These are phyloP conservation scores for Anguilla rostrata DNA, from an alignment of 2,113 vertebrate species.

Conservation along the genomic window DNA sequence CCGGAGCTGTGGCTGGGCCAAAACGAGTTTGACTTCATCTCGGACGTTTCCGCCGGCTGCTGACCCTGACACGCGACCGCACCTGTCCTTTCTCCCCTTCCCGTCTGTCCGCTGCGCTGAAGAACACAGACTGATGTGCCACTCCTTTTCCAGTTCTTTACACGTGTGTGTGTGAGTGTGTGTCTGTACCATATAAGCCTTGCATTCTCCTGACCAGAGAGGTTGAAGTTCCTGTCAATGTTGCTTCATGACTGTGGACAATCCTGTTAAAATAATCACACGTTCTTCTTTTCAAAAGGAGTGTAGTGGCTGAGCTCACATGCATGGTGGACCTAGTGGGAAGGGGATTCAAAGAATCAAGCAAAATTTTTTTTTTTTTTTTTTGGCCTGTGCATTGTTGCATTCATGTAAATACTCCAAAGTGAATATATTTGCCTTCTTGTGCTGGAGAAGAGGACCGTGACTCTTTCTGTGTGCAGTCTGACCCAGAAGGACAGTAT, in stretches of 20 bases:
- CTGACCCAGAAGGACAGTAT: background rate
- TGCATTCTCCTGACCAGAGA: background rate
- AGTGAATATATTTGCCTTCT: background rate
- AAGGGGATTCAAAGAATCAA: background rate
- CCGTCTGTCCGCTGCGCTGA: background rate
- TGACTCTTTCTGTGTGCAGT: background rate
- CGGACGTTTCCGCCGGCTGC: slow-evolving; percentile 67
- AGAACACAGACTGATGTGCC: slow-evolving; percentile 6
- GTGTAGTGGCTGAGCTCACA: background rate
- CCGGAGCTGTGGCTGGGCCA: slow-evolving; percentile 84
- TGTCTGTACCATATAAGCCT: background rate
- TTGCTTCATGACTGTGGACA: background rate
- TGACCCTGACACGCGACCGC: background rate
- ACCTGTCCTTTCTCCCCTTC: slow-evolving; percentile 9
- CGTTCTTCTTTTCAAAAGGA: background rate
- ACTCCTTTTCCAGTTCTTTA: background rate
- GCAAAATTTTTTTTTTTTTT: background rate
- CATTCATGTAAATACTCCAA: background rate
- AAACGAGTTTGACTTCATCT: slow-evolving; percentile 80
- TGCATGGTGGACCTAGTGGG: background rate
- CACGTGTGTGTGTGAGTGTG: background rate
- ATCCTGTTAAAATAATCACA: background rate
- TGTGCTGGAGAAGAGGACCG: background rate
- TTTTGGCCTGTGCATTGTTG: background rate
- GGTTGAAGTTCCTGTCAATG: background rate